phyloP scores from a whole-genome alignment of 2,797 vertebrate genomes.

The Cynopterus sphinx region DNA sequence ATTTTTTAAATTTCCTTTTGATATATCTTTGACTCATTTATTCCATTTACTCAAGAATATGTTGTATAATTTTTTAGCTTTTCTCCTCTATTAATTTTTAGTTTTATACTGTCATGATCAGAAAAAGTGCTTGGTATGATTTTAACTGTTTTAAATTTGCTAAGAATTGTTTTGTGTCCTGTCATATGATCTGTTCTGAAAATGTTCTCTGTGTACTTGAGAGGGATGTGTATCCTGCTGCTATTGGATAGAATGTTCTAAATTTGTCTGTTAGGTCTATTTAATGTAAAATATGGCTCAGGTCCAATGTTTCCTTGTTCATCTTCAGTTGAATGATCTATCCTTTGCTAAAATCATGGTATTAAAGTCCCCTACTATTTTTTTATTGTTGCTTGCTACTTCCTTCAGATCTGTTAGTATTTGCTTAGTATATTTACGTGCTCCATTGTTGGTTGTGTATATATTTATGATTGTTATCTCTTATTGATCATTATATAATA shows the following conservation, averaged over 20 bases:
- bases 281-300: background rate
- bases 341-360: background rate
- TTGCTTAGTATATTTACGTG: background rate
- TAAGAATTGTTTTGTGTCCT: background rate
- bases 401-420: background rate
- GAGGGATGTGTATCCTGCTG: background rate
- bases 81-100: background rate
- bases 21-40: background rate
- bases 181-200: background rate
- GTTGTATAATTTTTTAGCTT: background rate
- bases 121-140: background rate
- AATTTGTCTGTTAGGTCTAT: background rate
- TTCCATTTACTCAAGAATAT: background rate
- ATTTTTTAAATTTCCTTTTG: background rate
- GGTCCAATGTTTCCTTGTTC: background rate
- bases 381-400: background rate
- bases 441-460: background rate
- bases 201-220: background rate
- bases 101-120: background rate
- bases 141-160: background rate
- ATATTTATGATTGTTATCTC: background rate
- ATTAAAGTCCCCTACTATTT: background rate
- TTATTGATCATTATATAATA: background rate
- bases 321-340: background rate
- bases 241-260: background rate